phyloP scores from a whole-genome alignment of 2,113 vertebrate species.

The Illadopsis cleaveri region DNA sequence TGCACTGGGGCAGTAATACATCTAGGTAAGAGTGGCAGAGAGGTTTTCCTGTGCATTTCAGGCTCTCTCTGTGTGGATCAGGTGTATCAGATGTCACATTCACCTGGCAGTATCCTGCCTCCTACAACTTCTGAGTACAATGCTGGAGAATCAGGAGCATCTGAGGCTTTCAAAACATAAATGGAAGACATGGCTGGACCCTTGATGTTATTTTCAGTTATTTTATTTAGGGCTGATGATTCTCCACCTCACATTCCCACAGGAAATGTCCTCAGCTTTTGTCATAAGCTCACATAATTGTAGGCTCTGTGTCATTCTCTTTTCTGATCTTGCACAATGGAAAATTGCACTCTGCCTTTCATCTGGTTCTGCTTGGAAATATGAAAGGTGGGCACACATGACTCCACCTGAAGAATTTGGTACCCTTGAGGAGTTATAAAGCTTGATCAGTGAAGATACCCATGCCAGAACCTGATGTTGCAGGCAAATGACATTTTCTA shows the following conservation, averaged over 20 bases:
- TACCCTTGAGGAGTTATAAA: background rate
- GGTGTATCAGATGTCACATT: background rate
- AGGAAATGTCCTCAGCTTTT: background rate
- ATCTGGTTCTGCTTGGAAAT: background rate
- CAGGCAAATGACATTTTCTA: background rate
- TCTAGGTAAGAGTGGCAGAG: background rate
- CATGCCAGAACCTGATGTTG: background rate
- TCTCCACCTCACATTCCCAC: background rate
- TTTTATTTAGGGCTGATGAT: background rate
- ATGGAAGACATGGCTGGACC: background rate
- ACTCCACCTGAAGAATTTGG: background rate
- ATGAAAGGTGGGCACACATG: background rate
- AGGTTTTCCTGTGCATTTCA: background rate
- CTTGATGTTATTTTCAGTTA: background rate
- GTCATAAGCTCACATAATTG: background rate
- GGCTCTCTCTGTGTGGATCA: background rate
- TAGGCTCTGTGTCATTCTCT: background rate
- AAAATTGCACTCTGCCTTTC: background rate
- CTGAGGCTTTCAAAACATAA: background rate
- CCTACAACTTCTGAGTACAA: background rate
- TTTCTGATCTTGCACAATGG: background rate
- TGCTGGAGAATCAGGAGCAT: background rate
- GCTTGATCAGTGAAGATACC: background rate
- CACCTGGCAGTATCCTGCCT: background rate
- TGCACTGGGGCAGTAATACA: background rate